Percentiles rank a stretch among this genome's conserved stretches.
Conservation (phyloP, 2,113 vertebrate species). For the Elephantulus edwardii region DNA sequence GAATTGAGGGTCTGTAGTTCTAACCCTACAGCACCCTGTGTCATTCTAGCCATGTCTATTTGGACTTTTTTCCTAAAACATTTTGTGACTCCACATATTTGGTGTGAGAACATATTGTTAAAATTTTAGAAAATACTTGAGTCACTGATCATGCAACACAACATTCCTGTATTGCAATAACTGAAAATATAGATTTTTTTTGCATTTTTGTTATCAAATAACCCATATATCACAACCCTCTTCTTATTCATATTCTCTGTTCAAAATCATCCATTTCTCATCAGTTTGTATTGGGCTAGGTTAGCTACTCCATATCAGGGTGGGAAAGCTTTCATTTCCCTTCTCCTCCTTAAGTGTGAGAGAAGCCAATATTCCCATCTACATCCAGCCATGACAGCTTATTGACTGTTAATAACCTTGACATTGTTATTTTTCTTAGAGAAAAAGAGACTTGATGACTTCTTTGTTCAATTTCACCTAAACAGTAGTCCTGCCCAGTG, state of each 20-base stretch:
- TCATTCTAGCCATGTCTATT: background rate
- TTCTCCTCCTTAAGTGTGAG: background rate
- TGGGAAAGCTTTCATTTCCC: background rate
- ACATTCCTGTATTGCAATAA: background rate
- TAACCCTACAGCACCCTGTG: background rate
- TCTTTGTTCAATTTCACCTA: constrained; percentile 77
- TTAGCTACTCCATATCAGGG: background rate
- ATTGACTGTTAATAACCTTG: constrained; percentile 71
- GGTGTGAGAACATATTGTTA: background rate
- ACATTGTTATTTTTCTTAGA: constrained; percentile 73
- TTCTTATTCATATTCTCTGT: background rate
- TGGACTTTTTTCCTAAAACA: background rate
- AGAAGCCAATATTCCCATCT: constrained; percentile 22
- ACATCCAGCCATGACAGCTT: constrained; percentile 37
- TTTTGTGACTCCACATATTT: constrained; percentile 6
- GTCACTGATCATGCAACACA: background rate
- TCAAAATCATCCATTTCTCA: background rate
- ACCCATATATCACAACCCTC: background rate
- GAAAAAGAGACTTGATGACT: constrained; percentile 68
- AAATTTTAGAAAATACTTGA: constrained; percentile 13
- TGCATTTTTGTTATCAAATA: constrained; percentile 12
- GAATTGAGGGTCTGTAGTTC: background rate
- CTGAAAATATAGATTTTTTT: background rate
- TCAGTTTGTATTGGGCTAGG: background rate
- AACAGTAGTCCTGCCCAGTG: constrained; percentile 68